Conservation (phyloP, 2,888 invertebrate species). For the Arenicola marina region DNA sequence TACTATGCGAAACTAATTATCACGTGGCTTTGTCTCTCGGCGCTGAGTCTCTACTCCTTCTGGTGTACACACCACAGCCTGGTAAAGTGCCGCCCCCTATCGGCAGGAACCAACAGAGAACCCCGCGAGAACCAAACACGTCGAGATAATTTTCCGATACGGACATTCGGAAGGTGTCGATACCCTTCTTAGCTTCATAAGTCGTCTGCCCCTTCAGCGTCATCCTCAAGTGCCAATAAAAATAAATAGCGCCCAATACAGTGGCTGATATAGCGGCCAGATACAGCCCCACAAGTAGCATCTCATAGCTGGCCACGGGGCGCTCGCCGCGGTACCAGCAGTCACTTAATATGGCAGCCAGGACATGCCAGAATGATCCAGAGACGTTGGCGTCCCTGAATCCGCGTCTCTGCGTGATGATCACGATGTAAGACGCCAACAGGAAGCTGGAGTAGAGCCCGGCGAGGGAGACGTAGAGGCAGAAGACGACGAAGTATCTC, state of each 20-base stretch:
- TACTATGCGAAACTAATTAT: no score
- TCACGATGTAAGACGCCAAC: conserved; percentile 21
- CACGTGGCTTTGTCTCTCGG: no score
- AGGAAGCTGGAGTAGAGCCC: conserved; percentile 35
- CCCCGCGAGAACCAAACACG: conserved; percentile 36
- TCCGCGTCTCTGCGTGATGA: conserved; percentile 16
- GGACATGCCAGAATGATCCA: conserved; percentile 20
- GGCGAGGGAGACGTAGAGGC: conserved; percentile 39
- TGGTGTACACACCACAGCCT: no score
- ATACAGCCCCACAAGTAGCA: conserved; percentile 29
- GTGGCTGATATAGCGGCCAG: conserved; percentile 29
- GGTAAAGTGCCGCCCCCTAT: no score
- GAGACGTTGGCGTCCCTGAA: no score
- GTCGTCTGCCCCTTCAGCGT: conserved; percentile 34
- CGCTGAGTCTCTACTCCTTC: no score
- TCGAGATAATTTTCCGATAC: conserved; percentile 30
- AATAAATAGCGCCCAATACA: conserved; percentile 26
- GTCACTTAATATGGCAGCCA: no score
- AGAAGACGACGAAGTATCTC: conserved; percentile 46
- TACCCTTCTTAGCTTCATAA: conserved; percentile 29
- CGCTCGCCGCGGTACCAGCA: not conserved
- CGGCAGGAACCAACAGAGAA: conserved; percentile 30
- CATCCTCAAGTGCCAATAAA: conserved; percentile 36
- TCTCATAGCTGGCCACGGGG: conserved; percentile 3
- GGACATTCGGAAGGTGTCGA: conserved; percentile 14